Percentiles rank a stretch among this genome's conserved stretches.
phyloP scores from a whole-genome alignment of 2,888 invertebrate genomes.

The Netelia fuscicornis region DNA sequence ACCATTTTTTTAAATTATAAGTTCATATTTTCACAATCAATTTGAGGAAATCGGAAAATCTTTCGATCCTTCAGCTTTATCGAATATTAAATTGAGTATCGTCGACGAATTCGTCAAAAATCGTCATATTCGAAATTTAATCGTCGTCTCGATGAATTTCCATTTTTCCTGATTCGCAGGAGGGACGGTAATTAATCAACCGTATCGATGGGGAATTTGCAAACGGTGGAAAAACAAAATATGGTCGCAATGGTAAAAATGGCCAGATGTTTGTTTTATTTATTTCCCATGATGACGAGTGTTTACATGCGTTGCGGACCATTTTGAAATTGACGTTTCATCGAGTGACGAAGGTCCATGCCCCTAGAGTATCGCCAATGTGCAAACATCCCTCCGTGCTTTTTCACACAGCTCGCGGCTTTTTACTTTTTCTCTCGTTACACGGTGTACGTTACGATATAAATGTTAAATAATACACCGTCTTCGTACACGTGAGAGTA shows the following conservation, averaged over 20 bases:
- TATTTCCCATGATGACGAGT: conserved; percentile 56
- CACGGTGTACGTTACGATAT: conserved; percentile 3
- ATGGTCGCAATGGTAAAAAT: background rate
- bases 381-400: conserved; percentile 27
- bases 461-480: conserved; percentile 24
- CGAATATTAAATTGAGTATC: too few species aligned
- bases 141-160: too few species aligned
- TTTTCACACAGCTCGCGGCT: background rate
- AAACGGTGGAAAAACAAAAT: background rate
- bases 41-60: too few species aligned
- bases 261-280: conserved; percentile 30
- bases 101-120: too few species aligned
- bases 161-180: too few species aligned
- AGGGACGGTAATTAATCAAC: too few species aligned
- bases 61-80: too few species aligned
- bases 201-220: background rate
- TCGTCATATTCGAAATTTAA: too few species aligned
- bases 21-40: too few species aligned
- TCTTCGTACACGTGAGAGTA: conserved; percentile 12
- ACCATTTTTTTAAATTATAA: too few species aligned
- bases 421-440: conserved; percentile 13
- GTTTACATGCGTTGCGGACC: conserved; percentile 31
- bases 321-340: conserved; percentile 30
- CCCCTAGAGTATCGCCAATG: conserved; percentile 17
- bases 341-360: background rate